These are phyloP conservation scores for Scytalopus superciliaris DNA, from an alignment of 2,113 vertebrate species.

Conservation along the genomic window DNA sequence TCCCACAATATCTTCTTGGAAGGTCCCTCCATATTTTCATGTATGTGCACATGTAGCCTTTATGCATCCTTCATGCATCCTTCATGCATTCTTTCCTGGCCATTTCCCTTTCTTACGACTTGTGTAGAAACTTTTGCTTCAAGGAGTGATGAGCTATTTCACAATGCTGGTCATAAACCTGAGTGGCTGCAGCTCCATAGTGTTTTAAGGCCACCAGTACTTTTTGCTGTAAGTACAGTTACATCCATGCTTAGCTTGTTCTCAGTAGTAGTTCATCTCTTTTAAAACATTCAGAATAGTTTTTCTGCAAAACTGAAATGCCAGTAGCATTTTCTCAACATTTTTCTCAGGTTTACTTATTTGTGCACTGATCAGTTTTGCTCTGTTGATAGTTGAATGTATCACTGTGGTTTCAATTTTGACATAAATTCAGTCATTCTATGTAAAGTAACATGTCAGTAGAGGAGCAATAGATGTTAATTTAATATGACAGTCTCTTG, in stretches of 20 bases:
- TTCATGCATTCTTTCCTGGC: not conserved
- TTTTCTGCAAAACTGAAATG: not conserved
- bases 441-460: not conserved
- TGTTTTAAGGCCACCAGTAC: not conserved
- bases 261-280: not conserved
- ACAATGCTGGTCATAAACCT: not conserved
- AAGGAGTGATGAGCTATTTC: not conserved
- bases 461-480: not conserved
- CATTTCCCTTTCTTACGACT: not conserved
- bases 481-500: not conserved
- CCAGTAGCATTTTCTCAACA: not conserved
- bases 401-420: not conserved
- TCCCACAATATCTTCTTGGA: not conserved
- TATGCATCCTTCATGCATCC: too few relatives aligned
- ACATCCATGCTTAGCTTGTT: not conserved
- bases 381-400: not conserved
- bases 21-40: not conserved
- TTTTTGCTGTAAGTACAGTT: not conserved
- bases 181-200: not conserved
- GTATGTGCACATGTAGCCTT: too few relatives aligned
- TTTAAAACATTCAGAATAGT: not conserved
- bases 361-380: not conserved
- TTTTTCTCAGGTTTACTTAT: not conserved
- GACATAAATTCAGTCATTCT: not conserved
- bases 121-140: not conserved